phyloP scores from a whole-genome alignment of 2,797 vertebrate genomes.

The Sibirionetta formosa region DNA sequence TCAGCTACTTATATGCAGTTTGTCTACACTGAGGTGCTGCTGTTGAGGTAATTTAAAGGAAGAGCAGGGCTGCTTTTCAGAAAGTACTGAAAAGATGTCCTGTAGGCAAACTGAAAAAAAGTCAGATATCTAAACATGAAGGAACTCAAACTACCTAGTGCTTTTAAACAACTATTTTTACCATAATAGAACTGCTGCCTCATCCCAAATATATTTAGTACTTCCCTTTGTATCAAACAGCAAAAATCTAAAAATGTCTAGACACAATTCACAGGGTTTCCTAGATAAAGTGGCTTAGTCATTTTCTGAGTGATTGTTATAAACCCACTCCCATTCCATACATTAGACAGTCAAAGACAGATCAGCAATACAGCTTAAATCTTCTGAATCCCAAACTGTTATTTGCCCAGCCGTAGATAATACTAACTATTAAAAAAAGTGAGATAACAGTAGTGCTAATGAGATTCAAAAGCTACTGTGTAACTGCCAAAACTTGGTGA shows the following conservation, averaged over 20 bases:
- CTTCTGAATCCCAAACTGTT: neutral
- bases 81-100: neutral
- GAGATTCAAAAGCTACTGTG: neutral
- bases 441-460: neutral
- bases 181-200: neutral
- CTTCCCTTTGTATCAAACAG: neutral
- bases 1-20: neutral
- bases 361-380: neutral
- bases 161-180: slow-evolving; percentile 18
- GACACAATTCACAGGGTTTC: neutral
- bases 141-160: neutral
- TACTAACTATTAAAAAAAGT: neutral
- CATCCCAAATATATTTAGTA: neutral
- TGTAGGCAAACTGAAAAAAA: neutral
- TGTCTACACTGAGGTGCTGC: neutral
- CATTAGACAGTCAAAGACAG: neutral
- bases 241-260: slow-evolving; percentile 26
- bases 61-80: neutral
- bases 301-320: neutral
- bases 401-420: slow-evolving; percentile 1
- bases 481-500: neutral
- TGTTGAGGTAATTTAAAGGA: neutral
- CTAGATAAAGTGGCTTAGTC: neutral
- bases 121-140: neutral
- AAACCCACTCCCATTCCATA: slow-evolving; percentile 16